Evolutionary conservation across 2,113 vertebrate genomes (phyloP), one percentile per base, ranked within the genome.

Genomic region (Poecilia latipinna): DNA sequence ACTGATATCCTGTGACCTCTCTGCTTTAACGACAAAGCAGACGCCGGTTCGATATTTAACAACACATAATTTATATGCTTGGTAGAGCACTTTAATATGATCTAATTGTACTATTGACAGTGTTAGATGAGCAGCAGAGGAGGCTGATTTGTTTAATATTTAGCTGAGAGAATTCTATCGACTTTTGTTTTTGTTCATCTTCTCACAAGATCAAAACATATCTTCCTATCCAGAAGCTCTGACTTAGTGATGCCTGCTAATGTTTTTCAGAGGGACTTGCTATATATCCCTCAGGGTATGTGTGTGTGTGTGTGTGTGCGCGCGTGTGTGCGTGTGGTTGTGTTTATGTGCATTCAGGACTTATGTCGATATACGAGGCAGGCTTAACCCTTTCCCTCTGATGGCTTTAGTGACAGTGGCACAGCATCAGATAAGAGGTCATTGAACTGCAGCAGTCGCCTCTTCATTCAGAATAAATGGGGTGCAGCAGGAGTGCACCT

Each of bases 391-490:
- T 92, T 94, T 93, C 93, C 93, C 89, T 92, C 90, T 94, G 94
- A 93, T 92, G 91, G 91, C 92, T 94, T 89, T 92, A 91, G 88
- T 92, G 94, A 93, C 93, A 93, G 91, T 90, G 65, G 90, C 90
- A 80, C 87, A 90, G 82, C 91, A 92, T 94, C 91, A 92, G 92
- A 94, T 94, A 94, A 93, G 86, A 92, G 94, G 94, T 94, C 93
- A 93, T 90, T 92, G 93, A 93, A 94, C 94, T 94, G 91, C 90
- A 91, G 87, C 91, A 82, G 90, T 83, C 89, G 87, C 86, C 92
- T 91, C 90, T 93, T 94, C 91, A 93, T 93, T 94, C 90, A 92
- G 90, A 94, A 93, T 92, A 92, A 93, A 94, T 94, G 88, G 90
- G 88, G 93, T 91, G 90, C 92, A 93, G 91, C 86, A 70, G 89